Conservation (phyloP, 2,797 vertebrate genomes). For the Hipposideros larvatus region DNA sequence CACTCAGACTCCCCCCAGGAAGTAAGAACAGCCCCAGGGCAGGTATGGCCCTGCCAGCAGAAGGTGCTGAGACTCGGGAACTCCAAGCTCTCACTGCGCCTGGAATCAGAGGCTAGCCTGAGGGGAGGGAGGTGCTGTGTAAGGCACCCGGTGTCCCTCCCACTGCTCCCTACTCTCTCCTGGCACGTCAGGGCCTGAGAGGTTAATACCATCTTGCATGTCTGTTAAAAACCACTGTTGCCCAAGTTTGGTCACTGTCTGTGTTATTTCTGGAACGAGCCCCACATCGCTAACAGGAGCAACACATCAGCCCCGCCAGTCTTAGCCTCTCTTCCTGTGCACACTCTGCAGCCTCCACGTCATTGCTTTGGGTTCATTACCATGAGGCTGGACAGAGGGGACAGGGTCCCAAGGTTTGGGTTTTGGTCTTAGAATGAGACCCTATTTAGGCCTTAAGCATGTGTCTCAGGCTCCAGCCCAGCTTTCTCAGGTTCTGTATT, state of each 20-base stretch:
- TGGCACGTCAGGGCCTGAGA: neutral
- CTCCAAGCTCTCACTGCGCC: no score
- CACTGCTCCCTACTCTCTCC: neutral
- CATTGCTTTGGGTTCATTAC: neutral
- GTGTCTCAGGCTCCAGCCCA: neutral
- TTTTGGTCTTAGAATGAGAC: neutral
- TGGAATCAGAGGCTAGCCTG: neutral
- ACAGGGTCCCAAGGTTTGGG: no score
- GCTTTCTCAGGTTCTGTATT: neutral
- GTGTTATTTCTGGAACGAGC: neutral
- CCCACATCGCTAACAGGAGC: neutral
- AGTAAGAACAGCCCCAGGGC: neutral
- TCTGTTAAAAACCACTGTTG: neutral
- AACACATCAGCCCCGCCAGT: neutral
- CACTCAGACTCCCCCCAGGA: no score
- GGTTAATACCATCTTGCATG: neutral
- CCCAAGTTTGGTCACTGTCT: neutral
- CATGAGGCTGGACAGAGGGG: neutral
- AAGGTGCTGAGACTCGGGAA: neutral
- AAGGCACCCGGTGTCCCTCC: neutral
- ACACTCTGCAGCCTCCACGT: neutral
- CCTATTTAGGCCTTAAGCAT: neutral
- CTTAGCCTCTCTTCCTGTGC: neutral
- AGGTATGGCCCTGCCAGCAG: neutral
- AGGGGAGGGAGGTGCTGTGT: rapidly evolving